These are phyloP conservation scores for Automeris io DNA, from an alignment of 2,888 invertebrate species.

Conservation along the genomic window DNA sequence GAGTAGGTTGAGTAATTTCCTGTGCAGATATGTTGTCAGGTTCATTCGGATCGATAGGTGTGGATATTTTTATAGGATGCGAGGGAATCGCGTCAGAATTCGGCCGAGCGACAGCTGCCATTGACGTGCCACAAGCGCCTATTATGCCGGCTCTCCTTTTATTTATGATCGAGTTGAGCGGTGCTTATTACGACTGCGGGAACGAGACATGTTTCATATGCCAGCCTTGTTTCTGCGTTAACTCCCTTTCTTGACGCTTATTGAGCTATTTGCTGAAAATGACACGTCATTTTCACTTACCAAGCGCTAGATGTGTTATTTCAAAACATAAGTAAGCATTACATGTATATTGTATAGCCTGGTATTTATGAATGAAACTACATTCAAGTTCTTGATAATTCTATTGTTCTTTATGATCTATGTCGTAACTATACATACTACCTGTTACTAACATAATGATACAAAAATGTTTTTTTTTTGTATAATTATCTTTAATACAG, in stretches of 20 bases:
- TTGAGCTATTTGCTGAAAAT: conserved; percentile 46
- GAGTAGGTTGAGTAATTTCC: conserved; percentile 15
- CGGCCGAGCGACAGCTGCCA: conserved; percentile 53
- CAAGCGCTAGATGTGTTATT: conserved; percentile 18
- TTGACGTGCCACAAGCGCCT: conserved; percentile 56
- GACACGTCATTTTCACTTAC: conserved; percentile 21
- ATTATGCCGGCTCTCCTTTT: conserved; percentile 58
- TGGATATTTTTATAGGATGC: conserved; percentile 46
- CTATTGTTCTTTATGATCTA: too few relatives aligned
- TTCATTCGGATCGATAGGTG: conserved; percentile 17
- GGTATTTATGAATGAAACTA: too few relatives aligned
- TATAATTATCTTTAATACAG: too few relatives aligned
- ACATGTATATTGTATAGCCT: too few relatives aligned
- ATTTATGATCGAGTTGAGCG: conserved; percentile 67
- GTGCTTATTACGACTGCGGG: conserved; percentile 61
- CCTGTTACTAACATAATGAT: too few relatives aligned
- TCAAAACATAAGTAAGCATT: neutral
- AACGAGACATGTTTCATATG: conserved; percentile 57
- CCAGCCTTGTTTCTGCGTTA: conserved; percentile 43
- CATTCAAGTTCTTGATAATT: too few relatives aligned
- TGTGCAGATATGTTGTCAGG: conserved; percentile 14
- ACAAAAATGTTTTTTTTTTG: too few relatives aligned
- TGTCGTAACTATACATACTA: too few relatives aligned
- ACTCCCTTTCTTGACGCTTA: conserved; percentile 43
- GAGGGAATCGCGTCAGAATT: conserved; percentile 39